These are phyloP conservation scores for Lagopus leucura DNA, from an alignment of 2,113 vertebrate species.

Conservation along the genomic window DNA sequence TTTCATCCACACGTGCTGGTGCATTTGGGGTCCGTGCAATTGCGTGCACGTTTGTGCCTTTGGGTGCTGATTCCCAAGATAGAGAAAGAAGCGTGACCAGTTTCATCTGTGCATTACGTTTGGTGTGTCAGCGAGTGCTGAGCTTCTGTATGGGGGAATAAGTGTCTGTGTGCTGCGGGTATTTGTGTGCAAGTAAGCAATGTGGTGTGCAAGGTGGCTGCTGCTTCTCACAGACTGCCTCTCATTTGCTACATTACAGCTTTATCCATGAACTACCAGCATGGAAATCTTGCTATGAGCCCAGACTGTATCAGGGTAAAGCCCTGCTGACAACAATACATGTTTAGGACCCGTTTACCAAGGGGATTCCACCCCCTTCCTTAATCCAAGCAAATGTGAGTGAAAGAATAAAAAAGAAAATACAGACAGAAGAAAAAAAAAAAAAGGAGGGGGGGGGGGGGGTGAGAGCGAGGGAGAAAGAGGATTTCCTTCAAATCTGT, in stretches of 20 bases:
- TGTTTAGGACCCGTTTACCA: conserved; percentile 46
- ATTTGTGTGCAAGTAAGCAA: fast-evolving
- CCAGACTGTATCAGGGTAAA: not conserved
- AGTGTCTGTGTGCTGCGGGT: fast-evolving
- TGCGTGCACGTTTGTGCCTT: not conserved
- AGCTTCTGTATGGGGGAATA: fast-evolving
- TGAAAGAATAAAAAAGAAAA: not conserved
- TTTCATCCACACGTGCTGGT: fast-evolving
- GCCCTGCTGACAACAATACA: not conserved
- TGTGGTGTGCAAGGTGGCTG: fast-evolving
- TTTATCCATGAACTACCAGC: not conserved
- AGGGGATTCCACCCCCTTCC: not conserved
- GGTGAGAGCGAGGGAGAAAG: conserved; percentile 73
- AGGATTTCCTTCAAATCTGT: conserved; percentile 82
- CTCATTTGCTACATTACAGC: not conserved
- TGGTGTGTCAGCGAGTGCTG: fast-evolving
- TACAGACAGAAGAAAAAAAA: not conserved
- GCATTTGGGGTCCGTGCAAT: fast-evolving
- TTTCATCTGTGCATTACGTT: fast-evolving
- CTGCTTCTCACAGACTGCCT: not conserved
- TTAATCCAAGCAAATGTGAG: conserved; percentile 47
- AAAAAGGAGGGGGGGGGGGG: not conserved
- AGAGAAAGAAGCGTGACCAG: fast-evolving
- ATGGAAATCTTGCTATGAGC: not conserved
- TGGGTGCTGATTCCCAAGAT: not conserved